A percentile compares a stretch with the other conserved stretches of the same genome.
Conservation (phyloP, 2,797 vertebrate genomes). For the Mus minutoides region DNA sequence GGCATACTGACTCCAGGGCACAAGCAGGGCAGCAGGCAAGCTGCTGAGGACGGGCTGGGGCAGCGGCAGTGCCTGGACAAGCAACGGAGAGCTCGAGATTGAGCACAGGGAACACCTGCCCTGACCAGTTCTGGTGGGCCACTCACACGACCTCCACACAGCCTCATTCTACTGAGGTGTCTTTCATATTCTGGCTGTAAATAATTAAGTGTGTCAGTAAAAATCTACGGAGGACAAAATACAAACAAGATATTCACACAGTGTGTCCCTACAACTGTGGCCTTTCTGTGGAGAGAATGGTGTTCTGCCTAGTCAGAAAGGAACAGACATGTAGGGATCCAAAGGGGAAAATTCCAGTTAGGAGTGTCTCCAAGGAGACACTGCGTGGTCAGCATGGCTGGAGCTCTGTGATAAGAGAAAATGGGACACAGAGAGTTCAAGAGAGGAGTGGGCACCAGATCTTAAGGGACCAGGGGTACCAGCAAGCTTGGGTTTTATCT, state of each 20-base stretch:
- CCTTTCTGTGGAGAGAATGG: neutral
- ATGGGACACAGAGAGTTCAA: neutral
- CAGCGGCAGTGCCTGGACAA: neutral
- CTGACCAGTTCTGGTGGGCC: neutral
- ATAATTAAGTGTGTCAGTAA: neutral
- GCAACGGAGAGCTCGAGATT: neutral
- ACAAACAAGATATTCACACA: too few species aligned
- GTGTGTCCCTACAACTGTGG: too few species aligned
- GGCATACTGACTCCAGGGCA: neutral
- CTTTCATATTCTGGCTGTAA: neutral
- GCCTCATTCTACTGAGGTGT: neutral
- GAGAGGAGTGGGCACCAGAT: too few species aligned
- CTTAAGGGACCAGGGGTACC: too few species aligned
- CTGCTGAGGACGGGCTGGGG: rapidly evolving
- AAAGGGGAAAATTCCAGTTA: neutral
- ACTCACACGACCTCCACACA: neutral
- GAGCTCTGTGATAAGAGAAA: neutral
- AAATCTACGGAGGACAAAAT: neutral
- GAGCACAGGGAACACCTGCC: neutral
- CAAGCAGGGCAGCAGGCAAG: neutral
- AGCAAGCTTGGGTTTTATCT: neutral
- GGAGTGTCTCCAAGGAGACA: neutral
- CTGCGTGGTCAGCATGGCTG: neutral
- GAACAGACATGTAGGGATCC: neutral
- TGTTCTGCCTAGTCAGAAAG: neutral